Evolutionary conservation across 2,113 vertebrate species (phyloP).

Genomic region (Pedionomus torquatus): DNA sequence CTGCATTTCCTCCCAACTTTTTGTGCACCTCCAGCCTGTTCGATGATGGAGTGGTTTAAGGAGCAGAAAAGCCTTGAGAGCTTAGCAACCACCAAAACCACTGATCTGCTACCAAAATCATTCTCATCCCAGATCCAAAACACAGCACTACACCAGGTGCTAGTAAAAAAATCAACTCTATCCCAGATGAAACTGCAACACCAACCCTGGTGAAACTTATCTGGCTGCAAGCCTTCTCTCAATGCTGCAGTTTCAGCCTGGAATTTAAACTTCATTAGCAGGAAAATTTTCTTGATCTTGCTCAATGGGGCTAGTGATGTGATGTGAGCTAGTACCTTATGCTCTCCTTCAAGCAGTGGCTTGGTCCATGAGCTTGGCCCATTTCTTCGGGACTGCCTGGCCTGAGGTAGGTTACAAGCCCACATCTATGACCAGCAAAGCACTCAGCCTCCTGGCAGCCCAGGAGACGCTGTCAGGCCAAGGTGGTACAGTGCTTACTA

Average conservation of each 20-base stretch:
- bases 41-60: not conserved
- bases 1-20: not conserved
- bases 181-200: not conserved
- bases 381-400: not conserved
- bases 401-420: accelerated
- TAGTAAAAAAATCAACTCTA: not conserved
- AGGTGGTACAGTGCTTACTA: not conserved
- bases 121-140: not conserved
- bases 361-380: not conserved
- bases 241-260: not conserved
- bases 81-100: not conserved
- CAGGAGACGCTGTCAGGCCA: not conserved
- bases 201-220: accelerated
- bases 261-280: not conserved
- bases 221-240: not conserved
- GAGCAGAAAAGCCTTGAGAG: not conserved
- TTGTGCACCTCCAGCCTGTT: not conserved
- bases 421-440: too few relatives aligned
- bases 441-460: not conserved
- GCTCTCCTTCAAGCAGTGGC: not conserved
- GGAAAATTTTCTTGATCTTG: not conserved
- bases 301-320: not conserved
- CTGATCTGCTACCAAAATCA: not conserved
- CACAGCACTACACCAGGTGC: not conserved
- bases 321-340: not conserved